Conservation (phyloP, 2,113 vertebrate genomes). For the Aptenodytes forsteri region DNA sequence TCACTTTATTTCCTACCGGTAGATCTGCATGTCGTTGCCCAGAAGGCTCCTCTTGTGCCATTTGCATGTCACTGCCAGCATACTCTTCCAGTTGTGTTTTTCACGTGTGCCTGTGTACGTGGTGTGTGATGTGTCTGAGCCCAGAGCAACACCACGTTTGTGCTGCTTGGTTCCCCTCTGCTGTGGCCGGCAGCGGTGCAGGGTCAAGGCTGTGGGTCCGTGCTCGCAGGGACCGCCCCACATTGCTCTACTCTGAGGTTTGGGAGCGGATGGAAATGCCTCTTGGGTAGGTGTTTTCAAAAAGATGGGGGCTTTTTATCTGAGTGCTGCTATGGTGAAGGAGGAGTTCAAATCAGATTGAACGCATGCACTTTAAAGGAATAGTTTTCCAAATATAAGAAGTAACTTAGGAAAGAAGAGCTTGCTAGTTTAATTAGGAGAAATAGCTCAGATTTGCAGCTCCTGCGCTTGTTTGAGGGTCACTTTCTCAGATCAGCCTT, state of each 20-base stretch:
- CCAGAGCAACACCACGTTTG: neutral
- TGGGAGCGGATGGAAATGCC: neutral
- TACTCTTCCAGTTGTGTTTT: accelerated
- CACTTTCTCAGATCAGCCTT: neutral
- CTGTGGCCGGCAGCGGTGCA: neutral
- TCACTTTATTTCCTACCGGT: accelerated
- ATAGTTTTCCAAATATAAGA: neutral
- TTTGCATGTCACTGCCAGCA: accelerated
- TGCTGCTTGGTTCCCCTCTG: neutral
- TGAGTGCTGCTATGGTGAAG: accelerated
- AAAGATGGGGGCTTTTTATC: neutral
- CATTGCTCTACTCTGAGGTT: neutral
- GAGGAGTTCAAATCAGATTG: neutral
- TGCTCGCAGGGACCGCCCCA: neutral
- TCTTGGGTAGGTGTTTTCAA: accelerated
- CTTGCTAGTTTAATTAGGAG: neutral
- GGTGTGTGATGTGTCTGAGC: neutral
- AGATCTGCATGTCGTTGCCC: neutral
- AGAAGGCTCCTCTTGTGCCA: neutral
- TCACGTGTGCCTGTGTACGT: accelerated
- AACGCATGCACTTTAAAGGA: neutral
- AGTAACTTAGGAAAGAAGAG: neutral
- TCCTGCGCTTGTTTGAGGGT: neutral
- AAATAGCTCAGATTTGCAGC: neutral
- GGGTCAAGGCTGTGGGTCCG: neutral